Percentiles rank a stretch among this genome's conserved stretches.
Evolutionary conservation across 1,140 invertebrate genomes (phyloP).

Genomic region (Leptopilina boulardi): DNA sequence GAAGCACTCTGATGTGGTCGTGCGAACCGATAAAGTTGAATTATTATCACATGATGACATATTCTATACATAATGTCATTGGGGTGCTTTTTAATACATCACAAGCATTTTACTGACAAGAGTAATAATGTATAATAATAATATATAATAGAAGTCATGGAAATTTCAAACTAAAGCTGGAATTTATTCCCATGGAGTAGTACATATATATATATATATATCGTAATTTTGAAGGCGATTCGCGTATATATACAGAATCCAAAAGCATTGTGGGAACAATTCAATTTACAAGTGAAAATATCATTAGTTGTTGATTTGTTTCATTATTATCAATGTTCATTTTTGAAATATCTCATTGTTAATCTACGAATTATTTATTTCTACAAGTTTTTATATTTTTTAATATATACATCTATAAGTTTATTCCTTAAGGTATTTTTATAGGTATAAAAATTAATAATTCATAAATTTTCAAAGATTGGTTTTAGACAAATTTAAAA

Average conservation of each 20-base stretch:
- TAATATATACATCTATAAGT: too few relatives aligned
- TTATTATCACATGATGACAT: neutral
- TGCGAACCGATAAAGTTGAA: conserved; percentile 1
- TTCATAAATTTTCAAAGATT: too few relatives aligned
- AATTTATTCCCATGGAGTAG: neutral
- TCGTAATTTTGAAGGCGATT: neutral
- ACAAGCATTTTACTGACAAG: neutral
- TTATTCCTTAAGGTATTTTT: too few relatives aligned
- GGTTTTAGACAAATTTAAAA: too few relatives aligned
- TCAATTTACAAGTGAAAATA: neutral
- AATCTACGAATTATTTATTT: too few relatives aligned
- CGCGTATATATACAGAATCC: too few relatives aligned
- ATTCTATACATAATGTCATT: neutral
- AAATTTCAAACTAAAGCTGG: neutral
- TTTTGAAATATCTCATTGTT: too few relatives aligned
- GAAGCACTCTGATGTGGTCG: conserved; percentile 18
- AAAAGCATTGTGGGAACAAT: neutral
- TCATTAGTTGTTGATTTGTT: neutral
- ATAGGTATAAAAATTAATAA: too few relatives aligned
- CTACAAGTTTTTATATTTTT: too few relatives aligned
- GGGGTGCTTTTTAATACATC: neutral
- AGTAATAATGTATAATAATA: neutral
- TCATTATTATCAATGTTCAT: too few relatives aligned
- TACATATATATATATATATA: too few relatives aligned
- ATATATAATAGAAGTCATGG: neutral